Conservation (phyloP, 2,113 vertebrate genomes). For the Phaethornis superciliosus region DNA sequence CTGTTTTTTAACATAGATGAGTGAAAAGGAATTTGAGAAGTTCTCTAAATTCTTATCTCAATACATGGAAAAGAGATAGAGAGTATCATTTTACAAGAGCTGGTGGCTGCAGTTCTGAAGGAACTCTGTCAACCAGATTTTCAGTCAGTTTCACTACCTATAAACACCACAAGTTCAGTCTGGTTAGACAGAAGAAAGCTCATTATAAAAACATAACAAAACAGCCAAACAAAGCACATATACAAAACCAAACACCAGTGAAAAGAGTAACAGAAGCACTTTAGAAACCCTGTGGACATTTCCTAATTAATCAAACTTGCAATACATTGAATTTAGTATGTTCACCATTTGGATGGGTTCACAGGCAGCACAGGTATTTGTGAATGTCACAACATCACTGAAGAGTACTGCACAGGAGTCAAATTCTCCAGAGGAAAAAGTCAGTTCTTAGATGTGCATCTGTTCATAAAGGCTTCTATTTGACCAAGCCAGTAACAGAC, state of each 20-base stretch:
- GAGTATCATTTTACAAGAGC: not conserved
- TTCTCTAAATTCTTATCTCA: not conserved
- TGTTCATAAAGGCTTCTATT: not conserved
- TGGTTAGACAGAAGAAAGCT: not conserved
- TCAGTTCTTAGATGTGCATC: not conserved
- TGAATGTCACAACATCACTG: conserved; percentile 84
- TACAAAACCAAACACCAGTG: not conserved
- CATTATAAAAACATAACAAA: not conserved
- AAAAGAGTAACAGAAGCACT: conserved; percentile 36
- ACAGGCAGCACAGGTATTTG: conserved; percentile 80
- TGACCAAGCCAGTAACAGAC: not conserved
- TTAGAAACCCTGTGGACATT: conserved; percentile 78
- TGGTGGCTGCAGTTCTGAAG: not conserved
- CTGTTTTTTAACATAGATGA: not conserved
- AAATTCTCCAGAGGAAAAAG: conserved; percentile 77
- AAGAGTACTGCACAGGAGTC: conserved; percentile 81
- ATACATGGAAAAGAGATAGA: not conserved
- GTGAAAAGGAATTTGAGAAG: not conserved
- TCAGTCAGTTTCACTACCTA: not conserved
- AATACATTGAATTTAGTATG: conserved; percentile 84
- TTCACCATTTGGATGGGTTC: conserved; percentile 80
- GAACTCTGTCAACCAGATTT: not conserved
- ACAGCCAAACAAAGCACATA: not conserved
- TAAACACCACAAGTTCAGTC: not conserved
- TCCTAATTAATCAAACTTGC: conserved; percentile 77